phyloP scores from a whole-genome alignment of 2,113 vertebrate genomes.

The Saguinus midas region DNA sequence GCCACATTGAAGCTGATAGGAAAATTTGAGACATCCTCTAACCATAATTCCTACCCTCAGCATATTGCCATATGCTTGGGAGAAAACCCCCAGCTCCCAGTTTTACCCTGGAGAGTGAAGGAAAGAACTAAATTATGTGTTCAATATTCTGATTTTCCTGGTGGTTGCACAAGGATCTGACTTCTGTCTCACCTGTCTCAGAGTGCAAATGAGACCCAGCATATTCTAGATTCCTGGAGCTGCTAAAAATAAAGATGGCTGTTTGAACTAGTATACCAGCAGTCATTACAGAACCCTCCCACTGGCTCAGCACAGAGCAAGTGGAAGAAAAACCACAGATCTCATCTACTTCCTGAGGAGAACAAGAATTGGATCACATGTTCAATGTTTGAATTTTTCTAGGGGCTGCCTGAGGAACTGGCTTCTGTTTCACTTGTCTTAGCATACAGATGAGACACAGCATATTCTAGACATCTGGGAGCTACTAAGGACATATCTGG shows the following conservation, averaged over 20 bases:
- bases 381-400: background rate
- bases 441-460: background rate
- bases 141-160: background rate
- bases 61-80: background rate
- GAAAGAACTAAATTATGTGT: background rate
- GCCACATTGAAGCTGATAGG: background rate
- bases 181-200: background rate
- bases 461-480: background rate
- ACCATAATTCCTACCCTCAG: background rate
- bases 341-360: background rate
- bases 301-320: background rate
- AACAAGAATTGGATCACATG: background rate
- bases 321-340: background rate
- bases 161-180: background rate
- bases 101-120: background rate
- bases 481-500: background rate
- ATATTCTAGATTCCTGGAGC: background rate
- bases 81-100: background rate
- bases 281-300: background rate
- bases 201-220: background rate
- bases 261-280: background rate
- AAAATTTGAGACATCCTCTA: background rate
- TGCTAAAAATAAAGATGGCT: background rate
- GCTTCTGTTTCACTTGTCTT: background rate
- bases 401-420: background rate